Conservation (phyloP, 2,113 vertebrate genomes). For the Lipophrys pholis region DNA sequence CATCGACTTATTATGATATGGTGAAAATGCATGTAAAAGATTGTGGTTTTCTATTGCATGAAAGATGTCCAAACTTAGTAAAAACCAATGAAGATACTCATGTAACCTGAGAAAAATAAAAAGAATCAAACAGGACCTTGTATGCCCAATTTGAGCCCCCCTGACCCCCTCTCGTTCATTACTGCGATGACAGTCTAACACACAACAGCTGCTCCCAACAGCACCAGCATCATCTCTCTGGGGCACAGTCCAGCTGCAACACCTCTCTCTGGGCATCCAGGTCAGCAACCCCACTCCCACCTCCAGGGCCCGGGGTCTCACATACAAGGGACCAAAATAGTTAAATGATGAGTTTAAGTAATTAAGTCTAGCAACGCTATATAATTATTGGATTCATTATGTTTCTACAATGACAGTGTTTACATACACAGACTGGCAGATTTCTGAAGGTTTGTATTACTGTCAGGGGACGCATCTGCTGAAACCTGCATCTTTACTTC, state of each 20-base stretch:
- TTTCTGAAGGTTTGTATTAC: too few species aligned
- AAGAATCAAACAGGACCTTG: slow-evolving; percentile 37
- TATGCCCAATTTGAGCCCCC: slow-evolving; percentile 43
- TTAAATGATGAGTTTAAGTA: background rate
- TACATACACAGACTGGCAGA: too few species aligned
- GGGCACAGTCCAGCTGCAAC: slow-evolving; percentile 86
- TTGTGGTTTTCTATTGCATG: background rate
- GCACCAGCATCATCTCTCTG: slow-evolving; percentile 57
- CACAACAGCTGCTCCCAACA: slow-evolving; percentile 82
- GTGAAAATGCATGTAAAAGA: background rate
- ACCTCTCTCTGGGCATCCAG: slow-evolving; percentile 89
- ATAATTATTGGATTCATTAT: too few species aligned
- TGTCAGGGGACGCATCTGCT: too few species aligned
- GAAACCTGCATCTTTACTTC: too few species aligned
- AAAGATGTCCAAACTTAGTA: slow-evolving; percentile 1
- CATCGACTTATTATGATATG: background rate
- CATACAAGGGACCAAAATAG: slow-evolving; percentile 85
- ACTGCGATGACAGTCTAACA: slow-evolving; percentile 82
- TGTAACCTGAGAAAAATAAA: slow-evolving; percentile 48
- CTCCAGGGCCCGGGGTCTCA: slow-evolving; percentile 82
- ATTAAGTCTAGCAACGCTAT: too few species aligned
- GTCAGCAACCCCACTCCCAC: slow-evolving; percentile 84
- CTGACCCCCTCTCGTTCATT: slow-evolving; percentile 47
- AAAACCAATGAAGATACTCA: slow-evolving; percentile 16
- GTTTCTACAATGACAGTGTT: too few species aligned